phyloP scores from a whole-genome alignment of 2,113 vertebrate species.

The Salvelinus sp. region DNA sequence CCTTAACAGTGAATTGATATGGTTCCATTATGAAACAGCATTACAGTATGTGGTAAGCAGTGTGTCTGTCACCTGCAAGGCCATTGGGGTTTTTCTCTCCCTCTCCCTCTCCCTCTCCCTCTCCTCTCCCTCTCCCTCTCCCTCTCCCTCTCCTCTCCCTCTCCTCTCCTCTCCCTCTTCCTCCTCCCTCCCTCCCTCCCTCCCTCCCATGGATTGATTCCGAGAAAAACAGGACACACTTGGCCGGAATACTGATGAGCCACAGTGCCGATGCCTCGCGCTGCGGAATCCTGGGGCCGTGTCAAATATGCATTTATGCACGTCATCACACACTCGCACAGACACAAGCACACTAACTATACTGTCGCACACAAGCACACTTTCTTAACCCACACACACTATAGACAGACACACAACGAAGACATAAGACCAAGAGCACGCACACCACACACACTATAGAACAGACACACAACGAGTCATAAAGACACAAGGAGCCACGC shows the following conservation, averaged over 20 bases:
- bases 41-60: too few species aligned
- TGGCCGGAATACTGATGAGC: slow-evolving; percentile 54
- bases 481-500: too few species aligned
- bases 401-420: too few species aligned
- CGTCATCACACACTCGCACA: neutral
- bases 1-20: too few species aligned
- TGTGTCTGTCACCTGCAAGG: too few species aligned
- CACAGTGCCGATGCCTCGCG: slow-evolving; percentile 36
- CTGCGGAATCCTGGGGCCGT: slow-evolving; percentile 19
- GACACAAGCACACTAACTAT: neutral
- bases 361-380: neutral
- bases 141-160: neutral
- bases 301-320: neutral
- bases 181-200: slow-evolving; percentile 6
- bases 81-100: too few species aligned
- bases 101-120: neutral
- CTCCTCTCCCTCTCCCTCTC: neutral
- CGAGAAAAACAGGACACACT: slow-evolving; percentile 48
- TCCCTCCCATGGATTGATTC: slow-evolving; percentile 25
- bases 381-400: neutral
- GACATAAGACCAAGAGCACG: too few species aligned
- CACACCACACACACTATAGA: neutral
- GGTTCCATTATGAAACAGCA: too few species aligned
- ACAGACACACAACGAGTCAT: too few species aligned
- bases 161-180: neutral